Base-by-base conservation (phyloP, 2,888 invertebrate genomes). In the Pachymerium ferrugineum region DNA sequence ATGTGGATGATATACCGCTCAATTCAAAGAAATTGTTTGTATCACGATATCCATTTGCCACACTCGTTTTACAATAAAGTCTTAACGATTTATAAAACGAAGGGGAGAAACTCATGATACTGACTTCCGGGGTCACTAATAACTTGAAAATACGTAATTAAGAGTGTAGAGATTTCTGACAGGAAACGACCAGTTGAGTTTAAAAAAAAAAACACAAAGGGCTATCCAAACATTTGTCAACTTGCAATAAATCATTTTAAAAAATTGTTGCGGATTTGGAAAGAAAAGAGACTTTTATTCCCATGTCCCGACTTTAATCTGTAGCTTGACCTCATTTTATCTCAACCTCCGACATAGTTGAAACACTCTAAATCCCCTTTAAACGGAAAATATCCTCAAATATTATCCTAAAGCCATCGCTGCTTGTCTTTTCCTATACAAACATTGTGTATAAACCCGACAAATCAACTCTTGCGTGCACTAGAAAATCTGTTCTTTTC, bases 281-380 rank as follows among this genome's bases (percentile, higher is more conserved):
- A 28, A 10, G 2, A 62, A 62, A 14, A 62, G 62, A 28, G 62
- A 28, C 28, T 28, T 28, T 62, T 28, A 28, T 62, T 1, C 62
- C 62, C 22, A 10, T 62, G 62, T 28, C 12, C 62, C 28, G 62
- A 62, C 25, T 62, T 54, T 62, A 62, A 62, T 62, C 62, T 62
- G 62, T 62, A 62, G 62, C 62, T 62, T 62, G 62, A 62, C 62
- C 62, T 62, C 62, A 62, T 62, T 62, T 62, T 62, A 62, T 62
- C 28, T 62, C 62, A 62, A 62, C 62, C 62, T 62, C n/a, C 62
- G 62, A 62, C 62, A 62, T 62, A 28, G 25, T 62, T 62, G 28
- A 12, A 28, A 28, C 62, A 28, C 62, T 62, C 62, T 14, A 62
- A 62, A 62, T 62, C 62, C 62, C 62, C 62, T 62, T 62, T 62